phyloP scores from a whole-genome alignment of 2,797 vertebrate species.

The Nyctalus aviator region DNA sequence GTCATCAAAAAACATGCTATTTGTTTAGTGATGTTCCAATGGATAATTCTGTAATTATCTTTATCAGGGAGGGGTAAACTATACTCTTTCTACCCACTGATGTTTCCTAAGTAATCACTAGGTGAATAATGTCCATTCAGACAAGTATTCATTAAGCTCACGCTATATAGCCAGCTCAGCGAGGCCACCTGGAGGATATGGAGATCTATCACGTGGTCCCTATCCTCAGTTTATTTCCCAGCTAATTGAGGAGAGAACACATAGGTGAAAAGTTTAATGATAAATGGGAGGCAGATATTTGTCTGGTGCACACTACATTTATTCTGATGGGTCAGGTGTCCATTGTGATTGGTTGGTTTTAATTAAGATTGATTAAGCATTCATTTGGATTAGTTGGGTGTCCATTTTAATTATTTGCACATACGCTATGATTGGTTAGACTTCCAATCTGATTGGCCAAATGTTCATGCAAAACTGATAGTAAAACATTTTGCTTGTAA shows the following conservation, averaged over 20 bases:
- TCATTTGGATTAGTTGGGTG: conserved; percentile 14
- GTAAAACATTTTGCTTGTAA: background rate
- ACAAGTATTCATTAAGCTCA: conserved; percentile 70
- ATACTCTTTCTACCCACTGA: conserved; percentile 68
- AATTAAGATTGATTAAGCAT: background rate
- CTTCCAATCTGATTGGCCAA: conserved; percentile 30
- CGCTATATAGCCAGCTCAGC: conserved; percentile 49
- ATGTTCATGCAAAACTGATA: conserved; percentile 4
- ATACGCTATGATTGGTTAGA: conserved; percentile 14
- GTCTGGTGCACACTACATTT: background rate
- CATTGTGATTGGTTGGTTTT: conserved; percentile 52
- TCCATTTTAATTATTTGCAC: conserved; percentile 47
- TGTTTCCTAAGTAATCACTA: conserved; percentile 67
- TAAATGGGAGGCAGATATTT: conserved; percentile 21
- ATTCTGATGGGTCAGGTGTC: background rate
- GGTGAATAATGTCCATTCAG: conserved; percentile 67
- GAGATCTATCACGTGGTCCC: conserved; percentile 1
- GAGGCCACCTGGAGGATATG: conserved; percentile 50
- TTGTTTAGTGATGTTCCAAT: conserved; percentile 68
- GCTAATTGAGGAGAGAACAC: background rate
- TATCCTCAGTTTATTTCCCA: conserved; percentile 51
- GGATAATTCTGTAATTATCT: conserved; percentile 72
- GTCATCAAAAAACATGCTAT: conserved; percentile 69
- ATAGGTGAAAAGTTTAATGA: background rate
- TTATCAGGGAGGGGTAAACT: conserved; percentile 67